Evolutionary conservation across 1,140 invertebrate species (phyloP).

Genomic region (Pseudomyrmex cubaensis): DNA sequence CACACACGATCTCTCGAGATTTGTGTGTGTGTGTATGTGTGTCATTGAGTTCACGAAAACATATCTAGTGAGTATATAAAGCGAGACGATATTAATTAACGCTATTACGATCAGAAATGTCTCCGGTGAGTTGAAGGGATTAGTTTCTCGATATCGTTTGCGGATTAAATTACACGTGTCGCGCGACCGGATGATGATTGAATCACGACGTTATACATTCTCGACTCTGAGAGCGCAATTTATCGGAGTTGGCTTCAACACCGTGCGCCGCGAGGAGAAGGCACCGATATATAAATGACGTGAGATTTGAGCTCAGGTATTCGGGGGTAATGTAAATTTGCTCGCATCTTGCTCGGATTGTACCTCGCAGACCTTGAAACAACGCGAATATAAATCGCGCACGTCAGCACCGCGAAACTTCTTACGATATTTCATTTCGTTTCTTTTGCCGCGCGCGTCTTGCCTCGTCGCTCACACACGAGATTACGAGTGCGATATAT

Average conservation of each 20-base stretch:
- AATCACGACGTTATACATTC: neutral
- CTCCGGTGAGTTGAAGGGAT: neutral
- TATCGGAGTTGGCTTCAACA: neutral
- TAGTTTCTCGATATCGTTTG: neutral
- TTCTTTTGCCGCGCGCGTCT: neutral
- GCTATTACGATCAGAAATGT: neutral
- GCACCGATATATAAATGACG: neutral
- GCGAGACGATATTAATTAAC: constrained; percentile 6
- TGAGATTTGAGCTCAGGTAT: neutral
- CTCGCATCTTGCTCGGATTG: neutral
- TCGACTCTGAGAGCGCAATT: neutral
- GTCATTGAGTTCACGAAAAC: neutral
- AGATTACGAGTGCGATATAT: neutral
- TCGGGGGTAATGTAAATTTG: constrained; percentile 5
- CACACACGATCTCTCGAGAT: too few relatives aligned
- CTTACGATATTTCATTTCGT: constrained; percentile 32
- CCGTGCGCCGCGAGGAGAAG: neutral
- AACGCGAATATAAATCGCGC: neutral
- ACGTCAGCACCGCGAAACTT: neutral
- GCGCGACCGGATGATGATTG: neutral
- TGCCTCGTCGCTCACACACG: neutral
- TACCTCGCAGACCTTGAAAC: neutral
- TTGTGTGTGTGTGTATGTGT: neutral
- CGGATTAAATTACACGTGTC: neutral
- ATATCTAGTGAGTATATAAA: neutral